Evolutionary conservation across 2,113 vertebrate genomes (phyloP), one percentile per base, ranked within the genome.

Genomic region (Tupaia tana): DNA sequence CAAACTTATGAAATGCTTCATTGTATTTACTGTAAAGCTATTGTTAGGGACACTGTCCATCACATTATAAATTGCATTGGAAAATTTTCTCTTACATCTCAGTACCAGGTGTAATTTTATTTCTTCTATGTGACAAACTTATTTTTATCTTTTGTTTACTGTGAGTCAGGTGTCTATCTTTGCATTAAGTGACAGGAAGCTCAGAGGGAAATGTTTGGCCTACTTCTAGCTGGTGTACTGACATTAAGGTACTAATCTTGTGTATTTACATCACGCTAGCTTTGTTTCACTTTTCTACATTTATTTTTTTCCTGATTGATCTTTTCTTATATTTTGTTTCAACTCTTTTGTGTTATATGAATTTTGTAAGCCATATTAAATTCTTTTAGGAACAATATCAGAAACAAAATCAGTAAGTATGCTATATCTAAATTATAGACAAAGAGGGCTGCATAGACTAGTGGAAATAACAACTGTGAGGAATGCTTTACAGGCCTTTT

Each of bases 291-390:
- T 84, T 95, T 81, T 56, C 31, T 63, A 24, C 14, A 12, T 81
- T 84, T 91, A 93, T 74, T 75, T 95, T 83, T 84, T 70, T 89
- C 10, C 29, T 59, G 74, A 64, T 54, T 81, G 6, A 89, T 87
- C 34, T 61, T 58, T 58, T 6, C 10, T 87, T 80, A 59, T 10
- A 81, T 86, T 95, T 78, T 56, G 6, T 71, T 93, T 78, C 52
- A 61, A 69, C 18, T 13, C 2, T 31, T 88, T 83, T 58, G 5
- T 90, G 12, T 29, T 79, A 9, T 74, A 31, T 80, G 13, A 83
- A 92, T 94, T 90, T 95, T 86, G 16, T 70, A 86, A 89, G 9
- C 7, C n/a, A 89, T 86, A 12, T 54, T 63, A 43, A 95, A 92
- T 73, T 2, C 5, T 93, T 91, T 82, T 19, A 13, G 27, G 34